Conservation (phyloP, 2,797 vertebrate species). For the Botia kubotai region DNA sequence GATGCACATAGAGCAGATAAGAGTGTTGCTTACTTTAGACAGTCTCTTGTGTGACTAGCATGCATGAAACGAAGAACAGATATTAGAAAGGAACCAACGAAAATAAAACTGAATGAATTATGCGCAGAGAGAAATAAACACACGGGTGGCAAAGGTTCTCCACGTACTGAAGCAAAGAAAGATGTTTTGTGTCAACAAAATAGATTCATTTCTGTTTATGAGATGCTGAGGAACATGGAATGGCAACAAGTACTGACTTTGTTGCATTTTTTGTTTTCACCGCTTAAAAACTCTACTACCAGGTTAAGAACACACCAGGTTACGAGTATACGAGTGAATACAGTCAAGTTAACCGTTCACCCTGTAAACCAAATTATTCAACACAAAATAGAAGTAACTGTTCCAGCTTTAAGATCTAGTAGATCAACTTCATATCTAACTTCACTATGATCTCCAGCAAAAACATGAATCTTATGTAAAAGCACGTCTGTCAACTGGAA, state of each 20-base stretch:
- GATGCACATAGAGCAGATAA: conserved; percentile 57
- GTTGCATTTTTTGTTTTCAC: not conserved
- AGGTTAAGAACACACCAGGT: too few species aligned
- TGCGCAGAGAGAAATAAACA: conserved; percentile 30
- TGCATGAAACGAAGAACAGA: conserved; percentile 75
- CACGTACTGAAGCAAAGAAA: not conserved
- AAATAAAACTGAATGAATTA: conserved; percentile 19
- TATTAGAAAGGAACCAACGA: conserved; percentile 76
- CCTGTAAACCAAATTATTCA: too few species aligned
- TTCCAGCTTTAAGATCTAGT: too few species aligned
- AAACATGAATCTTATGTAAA: too few species aligned
- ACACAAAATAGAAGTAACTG: too few species aligned
- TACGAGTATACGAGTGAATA: too few species aligned
- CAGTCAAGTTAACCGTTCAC: too few species aligned
- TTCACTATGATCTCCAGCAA: too few species aligned
- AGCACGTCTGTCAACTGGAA: too few species aligned
- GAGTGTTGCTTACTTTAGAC: conserved; percentile 86
- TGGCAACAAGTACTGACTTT: conserved; percentile 4
- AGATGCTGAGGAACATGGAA: conserved; percentile 31
- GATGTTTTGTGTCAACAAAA: conserved; percentile 1
- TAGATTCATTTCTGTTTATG: not conserved
- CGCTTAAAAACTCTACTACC: too few species aligned
- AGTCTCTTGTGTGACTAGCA: conserved; percentile 89
- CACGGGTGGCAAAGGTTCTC: conserved; percentile 15
- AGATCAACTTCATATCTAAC: too few species aligned